Conservation (phyloP, 2,113 vertebrate species). For the Siniperca knerii region DNA sequence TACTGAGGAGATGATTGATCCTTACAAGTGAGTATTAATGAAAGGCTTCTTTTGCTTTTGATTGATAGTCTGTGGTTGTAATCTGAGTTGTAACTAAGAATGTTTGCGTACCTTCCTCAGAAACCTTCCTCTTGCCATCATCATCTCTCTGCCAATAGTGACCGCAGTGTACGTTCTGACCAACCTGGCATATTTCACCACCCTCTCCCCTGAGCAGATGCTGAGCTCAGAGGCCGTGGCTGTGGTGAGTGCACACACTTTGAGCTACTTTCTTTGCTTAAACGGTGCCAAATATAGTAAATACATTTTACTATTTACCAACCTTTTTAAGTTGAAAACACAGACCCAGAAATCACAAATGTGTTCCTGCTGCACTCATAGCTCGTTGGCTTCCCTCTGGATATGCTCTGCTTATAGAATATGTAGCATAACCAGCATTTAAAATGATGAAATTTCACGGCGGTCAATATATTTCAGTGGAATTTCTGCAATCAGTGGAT, state of each 20-base stretch:
- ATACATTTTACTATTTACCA: not conserved
- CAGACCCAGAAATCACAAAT: not conserved
- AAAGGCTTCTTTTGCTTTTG: not conserved
- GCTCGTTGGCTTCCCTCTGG: not conserved
- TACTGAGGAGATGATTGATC: conserved; percentile 99
- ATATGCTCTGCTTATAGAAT: not conserved
- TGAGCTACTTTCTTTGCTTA: not conserved
- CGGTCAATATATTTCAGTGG: not conserved
- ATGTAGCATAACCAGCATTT: no score
- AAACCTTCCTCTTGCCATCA: conserved; percentile 97
- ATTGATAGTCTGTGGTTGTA: not conserved
- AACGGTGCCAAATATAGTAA: not conserved
- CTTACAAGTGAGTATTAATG: conserved; percentile 89
- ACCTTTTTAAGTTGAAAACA: not conserved
- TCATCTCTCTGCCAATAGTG: conserved; percentile 96
- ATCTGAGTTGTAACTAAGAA: not conserved
- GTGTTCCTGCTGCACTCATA: not conserved
- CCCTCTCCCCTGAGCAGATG: conserved; percentile 91
- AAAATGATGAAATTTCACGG: not conserved
- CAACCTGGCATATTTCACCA: conserved; percentile 98
- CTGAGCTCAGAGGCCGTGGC: conserved; percentile 92
- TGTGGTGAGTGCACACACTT: conserved; percentile 88
- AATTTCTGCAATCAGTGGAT: not conserved
- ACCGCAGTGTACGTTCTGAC: conserved; percentile 96
- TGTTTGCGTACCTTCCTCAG: conserved; percentile 73